Evolutionary conservation across 2,113 vertebrate species (phyloP).

Genomic region (Podarcis cretensis): DNA sequence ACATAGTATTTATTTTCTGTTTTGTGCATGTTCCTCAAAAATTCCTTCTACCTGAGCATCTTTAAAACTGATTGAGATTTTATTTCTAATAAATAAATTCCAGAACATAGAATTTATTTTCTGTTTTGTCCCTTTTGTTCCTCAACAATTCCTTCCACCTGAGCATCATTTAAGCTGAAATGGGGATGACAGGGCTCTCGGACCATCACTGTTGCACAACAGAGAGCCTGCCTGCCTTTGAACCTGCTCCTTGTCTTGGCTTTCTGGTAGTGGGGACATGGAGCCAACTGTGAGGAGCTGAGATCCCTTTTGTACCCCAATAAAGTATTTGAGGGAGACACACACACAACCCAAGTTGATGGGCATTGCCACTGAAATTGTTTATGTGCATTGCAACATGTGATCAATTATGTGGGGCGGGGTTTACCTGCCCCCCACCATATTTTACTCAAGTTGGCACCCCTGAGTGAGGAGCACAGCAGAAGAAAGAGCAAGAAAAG

Average conservation of each 20-base stretch:
- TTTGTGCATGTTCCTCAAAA: neutral
- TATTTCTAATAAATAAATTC: neutral
- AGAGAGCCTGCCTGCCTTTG: neutral
- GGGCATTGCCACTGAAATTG: too few species aligned
- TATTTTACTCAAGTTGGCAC: too few species aligned
- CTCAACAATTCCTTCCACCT: too few species aligned
- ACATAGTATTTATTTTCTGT: neutral
- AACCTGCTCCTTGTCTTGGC: neutral
- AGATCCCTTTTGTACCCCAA: too few species aligned
- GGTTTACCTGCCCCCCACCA: neutral
- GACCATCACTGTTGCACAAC: neutral
- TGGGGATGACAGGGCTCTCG: neutral
- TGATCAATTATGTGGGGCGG: too few species aligned
- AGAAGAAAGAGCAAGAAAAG: neutral
- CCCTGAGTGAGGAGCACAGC: neutral
- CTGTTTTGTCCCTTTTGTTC: too few species aligned
- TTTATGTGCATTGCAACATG: too few species aligned
- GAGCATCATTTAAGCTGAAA: neutral
- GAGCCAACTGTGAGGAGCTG: too few species aligned
- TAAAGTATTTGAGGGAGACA: too few species aligned
- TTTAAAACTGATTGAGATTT: neutral
- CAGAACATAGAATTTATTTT: too few species aligned
- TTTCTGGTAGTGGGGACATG: neutral
- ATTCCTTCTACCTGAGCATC: neutral
- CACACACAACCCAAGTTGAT: too few species aligned